phyloP scores from a whole-genome alignment of 1,140 invertebrate species.

The Drosophila bifasciata region DNA sequence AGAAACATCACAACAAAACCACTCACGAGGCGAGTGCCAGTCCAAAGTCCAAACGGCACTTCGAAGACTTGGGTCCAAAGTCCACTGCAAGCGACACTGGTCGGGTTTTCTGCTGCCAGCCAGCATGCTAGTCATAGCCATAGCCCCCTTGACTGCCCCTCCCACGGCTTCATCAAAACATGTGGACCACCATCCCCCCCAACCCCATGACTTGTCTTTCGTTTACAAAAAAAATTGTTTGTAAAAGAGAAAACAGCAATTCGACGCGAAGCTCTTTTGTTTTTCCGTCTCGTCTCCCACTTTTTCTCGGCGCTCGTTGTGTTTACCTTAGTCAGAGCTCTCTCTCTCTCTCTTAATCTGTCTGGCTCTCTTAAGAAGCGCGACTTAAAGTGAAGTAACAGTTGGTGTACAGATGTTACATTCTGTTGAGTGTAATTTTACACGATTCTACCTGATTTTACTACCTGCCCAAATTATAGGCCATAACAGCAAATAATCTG shows the following conservation, averaged over 20 bases:
- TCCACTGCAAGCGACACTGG: constrained; percentile 60
- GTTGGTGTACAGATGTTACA: constrained; percentile 22
- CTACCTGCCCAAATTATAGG: constrained; percentile 13
- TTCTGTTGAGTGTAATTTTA: constrained; percentile 11
- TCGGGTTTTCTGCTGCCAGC: constrained; percentile 63
- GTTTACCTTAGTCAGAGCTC: constrained; percentile 56
- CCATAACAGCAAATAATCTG: constrained; percentile 31
- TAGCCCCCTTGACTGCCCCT: background rate
- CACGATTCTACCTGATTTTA: constrained; percentile 29
- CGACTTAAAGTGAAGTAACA: constrained; percentile 5
- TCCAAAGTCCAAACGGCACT: constrained; percentile 84
- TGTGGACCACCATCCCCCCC: constrained; percentile 22
- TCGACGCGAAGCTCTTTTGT: constrained; percentile 14
- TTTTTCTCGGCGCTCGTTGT: constrained; percentile 42
- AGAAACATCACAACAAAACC: constrained; percentile 47
- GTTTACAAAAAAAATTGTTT: constrained; percentile 30
- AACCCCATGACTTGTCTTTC: constrained; percentile 1
- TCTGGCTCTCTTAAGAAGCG: constrained; percentile 26
- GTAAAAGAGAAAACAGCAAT: constrained; percentile 10
- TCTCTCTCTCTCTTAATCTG: constrained; percentile 29
- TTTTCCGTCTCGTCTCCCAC: constrained; percentile 27
- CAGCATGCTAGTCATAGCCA: constrained; percentile 44
- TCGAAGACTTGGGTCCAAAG: constrained; percentile 75
- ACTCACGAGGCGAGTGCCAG: constrained; percentile 68
- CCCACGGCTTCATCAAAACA: background rate